phyloP scores from a whole-genome alignment of 1,140 invertebrate genomes.

The Temnothorax curvispinosus region DNA sequence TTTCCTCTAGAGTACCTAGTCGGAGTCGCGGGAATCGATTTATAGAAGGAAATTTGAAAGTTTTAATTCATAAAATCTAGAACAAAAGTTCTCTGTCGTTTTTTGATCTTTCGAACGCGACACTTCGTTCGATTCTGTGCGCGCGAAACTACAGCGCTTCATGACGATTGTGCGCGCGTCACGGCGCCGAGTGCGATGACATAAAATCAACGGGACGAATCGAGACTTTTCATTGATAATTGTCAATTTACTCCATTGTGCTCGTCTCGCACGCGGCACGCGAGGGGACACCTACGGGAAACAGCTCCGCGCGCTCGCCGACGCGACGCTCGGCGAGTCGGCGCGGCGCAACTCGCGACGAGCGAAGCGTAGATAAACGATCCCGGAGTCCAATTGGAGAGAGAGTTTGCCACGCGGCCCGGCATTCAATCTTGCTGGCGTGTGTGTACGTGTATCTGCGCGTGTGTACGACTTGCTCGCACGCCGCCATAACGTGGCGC shows the following conservation, averaged over 20 bases:
- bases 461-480: neutral
- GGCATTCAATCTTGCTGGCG: conserved; percentile 44
- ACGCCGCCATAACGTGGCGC: conserved; percentile 49
- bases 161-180: neutral
- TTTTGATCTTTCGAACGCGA: neutral
- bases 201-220: conserved; percentile 70
- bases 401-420: conserved; percentile 48
- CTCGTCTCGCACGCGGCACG: conserved; percentile 59
- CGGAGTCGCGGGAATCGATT: neutral
- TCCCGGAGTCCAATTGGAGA: conserved; percentile 57
- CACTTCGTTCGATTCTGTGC: neutral
- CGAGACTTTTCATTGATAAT: conserved; percentile 82
- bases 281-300: conserved; percentile 60
- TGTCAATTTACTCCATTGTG: conserved; percentile 79
- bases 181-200: neutral
- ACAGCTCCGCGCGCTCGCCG: conserved; percentile 43
- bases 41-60: neutral
- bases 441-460: neutral
- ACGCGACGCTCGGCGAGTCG: too few relatives aligned
- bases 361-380: conserved; percentile 73
- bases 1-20: neutral
- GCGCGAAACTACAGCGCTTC: neutral
- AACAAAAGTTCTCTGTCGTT: neutral
- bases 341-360: conserved; percentile 67
- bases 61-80: conserved; percentile 10